A percentile compares a stretch with the other conserved stretches of the same genome.
These are phyloP conservation scores for Phania funesta DNA, from an alignment of 2,888 invertebrate species.

Conservation along the genomic window DNA sequence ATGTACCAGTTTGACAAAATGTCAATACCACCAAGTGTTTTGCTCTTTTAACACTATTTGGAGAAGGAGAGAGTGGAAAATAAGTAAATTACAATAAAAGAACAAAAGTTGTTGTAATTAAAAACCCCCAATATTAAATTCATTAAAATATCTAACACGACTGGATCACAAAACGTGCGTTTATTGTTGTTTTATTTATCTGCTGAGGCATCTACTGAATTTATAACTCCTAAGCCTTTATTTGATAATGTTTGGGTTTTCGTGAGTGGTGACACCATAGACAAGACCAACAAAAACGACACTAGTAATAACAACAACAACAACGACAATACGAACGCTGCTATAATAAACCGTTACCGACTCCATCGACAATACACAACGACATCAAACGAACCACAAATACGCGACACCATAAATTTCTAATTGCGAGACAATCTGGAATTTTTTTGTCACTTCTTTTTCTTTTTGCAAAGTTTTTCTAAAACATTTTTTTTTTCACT, in stretches of 20 bases:
- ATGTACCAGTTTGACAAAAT: no score
- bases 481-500: conserved; percentile 40
- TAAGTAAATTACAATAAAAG: background rate
- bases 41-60: no score
- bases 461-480: conserved; percentile 50
- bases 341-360: conserved; percentile 52
- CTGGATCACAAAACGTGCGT: conserved; percentile 44
- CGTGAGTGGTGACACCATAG: conserved; percentile 47
- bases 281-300: conserved; percentile 32
- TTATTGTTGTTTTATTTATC: conserved; percentile 5
- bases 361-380: conserved; percentile 58
- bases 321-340: conserved; percentile 21
- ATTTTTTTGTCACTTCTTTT: conserved; percentile 54
- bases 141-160: background rate
- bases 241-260: conserved; percentile 9
- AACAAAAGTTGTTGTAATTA: background rate
- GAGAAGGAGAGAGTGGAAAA: background rate
- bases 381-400: conserved; percentile 68
- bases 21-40: no score
- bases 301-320: conserved; percentile 24
- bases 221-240: conserved; percentile 13
- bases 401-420: conserved; percentile 69
- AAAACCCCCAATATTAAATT: background rate
- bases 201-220: conserved; percentile 18
- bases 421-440: conserved; percentile 68